A percentile compares a stretch with the other conserved stretches of the same genome.
These are phyloP conservation scores for Ictidomys tridecemlineatus DNA, from an alignment of 2,113 vertebrate species.

Conservation along the genomic window DNA sequence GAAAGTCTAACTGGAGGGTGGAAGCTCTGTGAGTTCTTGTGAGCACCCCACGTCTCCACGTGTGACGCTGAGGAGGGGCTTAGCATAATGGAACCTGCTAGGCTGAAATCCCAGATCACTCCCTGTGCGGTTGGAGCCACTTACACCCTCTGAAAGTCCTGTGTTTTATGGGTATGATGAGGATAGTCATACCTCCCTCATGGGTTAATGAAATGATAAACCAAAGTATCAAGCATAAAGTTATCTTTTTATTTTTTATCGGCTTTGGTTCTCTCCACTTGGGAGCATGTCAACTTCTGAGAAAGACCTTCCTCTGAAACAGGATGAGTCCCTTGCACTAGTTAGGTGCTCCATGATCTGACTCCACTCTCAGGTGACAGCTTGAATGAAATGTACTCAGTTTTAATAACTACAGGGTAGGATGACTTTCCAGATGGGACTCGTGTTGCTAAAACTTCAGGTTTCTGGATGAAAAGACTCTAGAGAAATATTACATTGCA, in stretches of 20 bases:
- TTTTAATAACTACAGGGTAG: not conserved
- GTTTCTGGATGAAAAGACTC: conserved; percentile 1
- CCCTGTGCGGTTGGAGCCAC: too few species aligned
- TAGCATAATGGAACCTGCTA: rapidly evolving
- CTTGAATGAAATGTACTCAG: not conserved
- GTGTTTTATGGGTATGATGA: not conserved
- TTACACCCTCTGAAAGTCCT: too few species aligned
- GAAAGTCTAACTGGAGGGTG: not conserved
- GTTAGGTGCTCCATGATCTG: not conserved
- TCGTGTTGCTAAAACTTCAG: not conserved
- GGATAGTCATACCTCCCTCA: too few species aligned
- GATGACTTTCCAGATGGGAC: not conserved
- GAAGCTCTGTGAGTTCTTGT: not conserved
- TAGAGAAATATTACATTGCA: not conserved
- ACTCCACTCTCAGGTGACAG: not conserved
- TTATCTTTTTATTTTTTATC: not conserved
- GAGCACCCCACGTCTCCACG: rapidly evolving
- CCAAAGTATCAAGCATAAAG: not conserved
- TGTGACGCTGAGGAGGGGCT: not conserved
- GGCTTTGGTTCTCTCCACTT: not conserved
- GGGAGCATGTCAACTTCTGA: not conserved
- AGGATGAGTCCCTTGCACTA: not conserved
- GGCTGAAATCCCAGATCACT: not conserved
- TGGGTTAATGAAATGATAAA: not conserved
- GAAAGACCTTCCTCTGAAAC: not conserved